Base-by-base conservation (phyloP, 2,888 invertebrate genomes). In the Acholoe squamosa region DNA sequence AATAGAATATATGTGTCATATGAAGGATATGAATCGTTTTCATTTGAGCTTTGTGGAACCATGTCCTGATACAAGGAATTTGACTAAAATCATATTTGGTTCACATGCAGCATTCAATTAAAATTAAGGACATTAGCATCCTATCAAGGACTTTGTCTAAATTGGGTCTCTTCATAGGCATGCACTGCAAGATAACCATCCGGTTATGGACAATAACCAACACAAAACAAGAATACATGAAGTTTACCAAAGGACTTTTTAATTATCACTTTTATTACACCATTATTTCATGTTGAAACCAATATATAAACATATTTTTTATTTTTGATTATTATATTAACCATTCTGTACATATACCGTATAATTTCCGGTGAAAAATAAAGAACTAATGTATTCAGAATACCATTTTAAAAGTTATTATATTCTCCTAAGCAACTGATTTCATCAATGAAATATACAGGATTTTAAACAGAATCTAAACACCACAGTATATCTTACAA, bases 31-130 rank as follows among this genome's bases (percentile, higher is more conserved):
- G n/a, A n/a, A n/a, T n/a, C n/a, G 43, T 43, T 43, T 43, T 10
- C 10, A 10, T 3, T 43, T 7, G 10, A 43, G 10, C 43, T 7
- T 43, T 43, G 43, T 43, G 43, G 43, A 10, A 43, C 43, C 43
- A 43, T 43, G 43, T 7, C 43, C 10, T 43, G 43, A 43, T 43
- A 43, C 43, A 43, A 3, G 43, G 43, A 7, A 43, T 43, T 43
- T 7, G 43, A 43, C n/a, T 43, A 25, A 31, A 28, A 25, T 25
- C 31, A 28, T 76, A 19, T 76, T 16, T 76, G 12, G 76, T 33
- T 22, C 33, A 80, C 80, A 80, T 80, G 80, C 80, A 80, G 80
- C 80, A 80, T 80, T 19, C 80, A 80, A 80, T 80, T 0, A 80
- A 3, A 80, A 80, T 80, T 80, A 33, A 19, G 34, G 7, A 43